A percentile compares a stretch with the other conserved stretches of the same genome.
Conservation (phyloP, 2,888 invertebrate genomes). For the Drosophila kambysellisi region DNA sequence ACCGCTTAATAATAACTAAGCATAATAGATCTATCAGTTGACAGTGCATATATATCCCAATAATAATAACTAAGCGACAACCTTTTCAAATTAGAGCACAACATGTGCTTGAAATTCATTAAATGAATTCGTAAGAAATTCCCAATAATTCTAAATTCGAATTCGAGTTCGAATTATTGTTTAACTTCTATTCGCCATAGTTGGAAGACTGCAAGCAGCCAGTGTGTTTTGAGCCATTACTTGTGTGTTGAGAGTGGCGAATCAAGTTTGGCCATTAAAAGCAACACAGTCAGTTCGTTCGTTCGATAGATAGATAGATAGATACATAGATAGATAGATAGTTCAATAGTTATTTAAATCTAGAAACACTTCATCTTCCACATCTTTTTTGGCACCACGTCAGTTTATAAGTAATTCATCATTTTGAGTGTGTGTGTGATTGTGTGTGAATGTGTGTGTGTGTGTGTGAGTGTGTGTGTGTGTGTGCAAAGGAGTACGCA, state of each 20-base stretch:
- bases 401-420: conserved; percentile 47
- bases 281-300: conserved; percentile 26
- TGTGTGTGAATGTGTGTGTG: not conserved
- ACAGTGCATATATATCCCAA: not conserved
- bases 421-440: conserved; percentile 6
- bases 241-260: conserved; percentile 35
- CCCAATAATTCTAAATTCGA: not conserved
- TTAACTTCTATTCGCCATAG: not conserved
- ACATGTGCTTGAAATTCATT: not conserved
- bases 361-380: conserved; percentile 13
- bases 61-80: not conserved
- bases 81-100: not conserved
- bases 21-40: not conserved
- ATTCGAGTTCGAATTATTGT: not conserved
- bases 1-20: not conserved
- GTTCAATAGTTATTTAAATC: conserved; percentile 23
- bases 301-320: too few species aligned
- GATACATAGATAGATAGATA: conserved; percentile 4
- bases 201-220: not conserved
- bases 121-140: not conserved
- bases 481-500: not conserved
- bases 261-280: conserved; percentile 66
- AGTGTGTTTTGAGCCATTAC: conserved; percentile 54
- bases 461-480: not conserved
- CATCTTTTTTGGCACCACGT: conserved; percentile 1